Evolutionary conservation across 2,888 invertebrate species (phyloP).

Genomic region (Nymphalis polychloros): DNA sequence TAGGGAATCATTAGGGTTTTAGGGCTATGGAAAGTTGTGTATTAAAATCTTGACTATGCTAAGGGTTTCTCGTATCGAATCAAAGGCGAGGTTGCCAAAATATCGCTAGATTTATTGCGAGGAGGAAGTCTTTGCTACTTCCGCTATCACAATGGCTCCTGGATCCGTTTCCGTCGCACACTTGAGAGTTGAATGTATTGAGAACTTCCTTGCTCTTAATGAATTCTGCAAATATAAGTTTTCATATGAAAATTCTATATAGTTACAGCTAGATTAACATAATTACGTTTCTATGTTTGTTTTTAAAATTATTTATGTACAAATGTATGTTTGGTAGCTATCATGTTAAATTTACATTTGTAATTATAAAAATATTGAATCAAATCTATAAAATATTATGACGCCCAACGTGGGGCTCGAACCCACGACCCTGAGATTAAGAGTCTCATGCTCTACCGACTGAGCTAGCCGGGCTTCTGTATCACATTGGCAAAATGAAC

Average conservation of each 20-base stretch:
- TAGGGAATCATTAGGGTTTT: neutral
- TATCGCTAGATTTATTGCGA: conserved; percentile 33
- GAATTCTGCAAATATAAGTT: conserved; percentile 42
- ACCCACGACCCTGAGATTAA: conserved; percentile 85
- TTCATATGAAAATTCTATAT: conserved; percentile 34
- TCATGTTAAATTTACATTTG: too few relatives aligned
- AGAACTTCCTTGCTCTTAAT: conserved; percentile 59
- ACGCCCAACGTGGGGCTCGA: conserved; percentile 84
- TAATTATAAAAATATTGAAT: neutral
- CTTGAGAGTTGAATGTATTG: conserved; percentile 66
- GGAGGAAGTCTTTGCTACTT: conserved; percentile 76
- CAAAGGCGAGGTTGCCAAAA: conserved; percentile 30
- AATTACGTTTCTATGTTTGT: neutral
- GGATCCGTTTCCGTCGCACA: conserved; percentile 70
- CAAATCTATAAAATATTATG: neutral
- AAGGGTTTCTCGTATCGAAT: conserved; percentile 17
- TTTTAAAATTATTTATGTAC: neutral
- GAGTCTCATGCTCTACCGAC: conserved; percentile 84
- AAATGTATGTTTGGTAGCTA: neutral
- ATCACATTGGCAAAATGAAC: neutral
- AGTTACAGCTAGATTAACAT: neutral
- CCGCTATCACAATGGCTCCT: conserved; percentile 74
- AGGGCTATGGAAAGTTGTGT: neutral
- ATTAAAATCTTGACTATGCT: neutral
- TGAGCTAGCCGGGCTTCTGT: conserved; percentile 77